Conservation (phyloP, 2,797 vertebrate species). For the Channallabes apus region DNA sequence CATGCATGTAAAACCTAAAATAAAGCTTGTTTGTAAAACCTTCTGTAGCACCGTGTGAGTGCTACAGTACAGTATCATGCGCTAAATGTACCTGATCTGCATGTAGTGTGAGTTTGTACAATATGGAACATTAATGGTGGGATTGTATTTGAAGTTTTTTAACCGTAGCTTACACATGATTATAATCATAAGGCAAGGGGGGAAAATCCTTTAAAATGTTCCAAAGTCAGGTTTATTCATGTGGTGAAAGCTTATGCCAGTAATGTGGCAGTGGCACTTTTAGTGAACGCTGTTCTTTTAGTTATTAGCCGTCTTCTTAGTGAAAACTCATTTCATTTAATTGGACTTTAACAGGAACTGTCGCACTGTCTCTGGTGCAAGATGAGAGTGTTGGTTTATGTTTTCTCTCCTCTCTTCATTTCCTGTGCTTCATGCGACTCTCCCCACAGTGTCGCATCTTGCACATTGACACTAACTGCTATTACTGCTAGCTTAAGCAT, state of each 20-base stretch:
- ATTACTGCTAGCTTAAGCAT: not conserved
- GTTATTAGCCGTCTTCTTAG: not conserved
- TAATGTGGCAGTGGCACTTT: not conserved
- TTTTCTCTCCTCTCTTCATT: not conserved
- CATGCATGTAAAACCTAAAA: not conserved
- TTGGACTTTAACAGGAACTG: not conserved
- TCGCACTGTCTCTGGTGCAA: not conserved
- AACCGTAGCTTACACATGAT: not conserved
- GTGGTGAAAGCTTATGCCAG: not conserved
- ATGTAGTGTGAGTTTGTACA: not conserved
- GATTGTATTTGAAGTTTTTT: not conserved
- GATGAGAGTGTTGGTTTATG: not conserved
- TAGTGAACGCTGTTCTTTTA: not conserved
- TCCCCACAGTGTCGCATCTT: not conserved
- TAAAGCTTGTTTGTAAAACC: not conserved
- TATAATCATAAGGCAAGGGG: not conserved
- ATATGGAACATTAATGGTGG: not conserved
- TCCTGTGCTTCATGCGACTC: not conserved
- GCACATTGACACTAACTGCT: not conserved
- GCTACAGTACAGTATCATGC: not conserved
- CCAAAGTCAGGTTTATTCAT: not conserved
- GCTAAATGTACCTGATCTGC: not conserved
- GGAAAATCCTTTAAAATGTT: not conserved
- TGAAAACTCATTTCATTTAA: not conserved
- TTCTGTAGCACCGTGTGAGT: not conserved